Evolutionary conservation across 2,888 invertebrate species (phyloP).

Genomic region (Selenia dentaria): DNA sequence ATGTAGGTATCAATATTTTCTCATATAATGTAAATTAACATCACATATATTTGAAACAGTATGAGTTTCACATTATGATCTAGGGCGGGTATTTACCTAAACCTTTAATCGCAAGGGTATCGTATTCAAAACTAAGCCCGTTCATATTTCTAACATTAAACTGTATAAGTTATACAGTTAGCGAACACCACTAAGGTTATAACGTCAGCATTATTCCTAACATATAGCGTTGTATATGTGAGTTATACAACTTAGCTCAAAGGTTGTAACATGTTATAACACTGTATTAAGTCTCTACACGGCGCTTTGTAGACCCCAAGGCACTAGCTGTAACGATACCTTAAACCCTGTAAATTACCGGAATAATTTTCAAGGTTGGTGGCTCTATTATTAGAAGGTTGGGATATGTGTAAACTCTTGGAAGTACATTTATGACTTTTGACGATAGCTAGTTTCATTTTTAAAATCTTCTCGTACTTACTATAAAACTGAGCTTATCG

Average conservation of each 20-base stretch:
- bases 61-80: constrained; percentile 35
- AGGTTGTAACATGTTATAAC: constrained; percentile 39
- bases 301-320: constrained; percentile 37
- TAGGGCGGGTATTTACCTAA: constrained; percentile 42
- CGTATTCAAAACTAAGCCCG: constrained; percentile 38
- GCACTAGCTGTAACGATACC: constrained; percentile 39
- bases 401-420: constrained; percentile 1
- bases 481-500: too few relatives aligned
- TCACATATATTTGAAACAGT: constrained; percentile 28
- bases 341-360: constrained; percentile 42
- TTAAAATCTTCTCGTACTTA: too few relatives aligned
- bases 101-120: constrained; percentile 40
- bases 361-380: constrained; percentile 41
- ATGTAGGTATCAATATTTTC: constrained; percentile 7
- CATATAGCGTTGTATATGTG: constrained; percentile 21
- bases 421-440: neutral
- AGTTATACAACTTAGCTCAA: constrained; percentile 28
- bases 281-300: constrained; percentile 35
- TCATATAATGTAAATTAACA: constrained; percentile 27
- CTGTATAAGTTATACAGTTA: constrained; percentile 14
- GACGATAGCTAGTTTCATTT: too few relatives aligned
- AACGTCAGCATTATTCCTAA: constrained; percentile 20
- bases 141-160: constrained; percentile 47
- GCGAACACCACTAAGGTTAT: constrained; percentile 9
- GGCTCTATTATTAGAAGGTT: constrained; percentile 30